phyloP scores from a whole-genome alignment of 2,888 invertebrate genomes.

The Cheilosia scutellata region DNA sequence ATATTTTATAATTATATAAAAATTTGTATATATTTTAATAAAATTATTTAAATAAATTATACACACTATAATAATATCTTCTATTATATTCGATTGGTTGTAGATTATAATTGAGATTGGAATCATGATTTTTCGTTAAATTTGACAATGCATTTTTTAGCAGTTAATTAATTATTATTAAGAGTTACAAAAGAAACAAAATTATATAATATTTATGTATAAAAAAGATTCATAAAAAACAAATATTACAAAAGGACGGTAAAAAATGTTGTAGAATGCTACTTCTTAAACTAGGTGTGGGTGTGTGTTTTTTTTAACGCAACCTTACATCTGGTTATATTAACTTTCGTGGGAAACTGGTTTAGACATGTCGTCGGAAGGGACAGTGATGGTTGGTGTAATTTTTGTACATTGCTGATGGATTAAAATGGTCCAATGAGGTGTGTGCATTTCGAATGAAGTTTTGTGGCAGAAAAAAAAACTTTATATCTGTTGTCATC shows the following conservation, averaged over 20 bases:
- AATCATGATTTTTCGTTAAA: conserved; percentile 22
- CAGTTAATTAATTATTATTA: neutral
- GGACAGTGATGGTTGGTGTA: neutral
- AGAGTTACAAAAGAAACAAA: neutral
- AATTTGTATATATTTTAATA: conserved; percentile 44
- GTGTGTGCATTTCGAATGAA: neutral
- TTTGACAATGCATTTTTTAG: conserved; percentile 38
- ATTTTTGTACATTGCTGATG: neutral
- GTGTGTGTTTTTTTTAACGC: conserved; percentile 9
- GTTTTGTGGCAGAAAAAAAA: neutral
- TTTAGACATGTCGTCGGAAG: neutral
- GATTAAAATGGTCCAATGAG: neutral
- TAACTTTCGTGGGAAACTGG: conserved; percentile 11
- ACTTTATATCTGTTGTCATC: neutral
- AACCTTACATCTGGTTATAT: conserved; percentile 3
- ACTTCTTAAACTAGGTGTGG: conserved; percentile 40
- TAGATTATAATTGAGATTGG: conserved; percentile 30
- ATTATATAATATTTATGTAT: conserved; percentile 24
- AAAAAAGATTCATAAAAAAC: conserved; percentile 55
- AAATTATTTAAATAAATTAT: conserved; percentile 66
- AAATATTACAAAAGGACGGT: conserved; percentile 76
- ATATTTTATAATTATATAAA: conserved; percentile 23
- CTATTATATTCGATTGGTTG: conserved; percentile 56
- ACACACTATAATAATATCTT: conserved; percentile 63
- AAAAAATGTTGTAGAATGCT: conserved; percentile 71